Evolutionary conservation across 2,113 vertebrate genomes (phyloP), one percentile per base, ranked within the genome.

Genomic region (Eclectus roratus): DNA sequence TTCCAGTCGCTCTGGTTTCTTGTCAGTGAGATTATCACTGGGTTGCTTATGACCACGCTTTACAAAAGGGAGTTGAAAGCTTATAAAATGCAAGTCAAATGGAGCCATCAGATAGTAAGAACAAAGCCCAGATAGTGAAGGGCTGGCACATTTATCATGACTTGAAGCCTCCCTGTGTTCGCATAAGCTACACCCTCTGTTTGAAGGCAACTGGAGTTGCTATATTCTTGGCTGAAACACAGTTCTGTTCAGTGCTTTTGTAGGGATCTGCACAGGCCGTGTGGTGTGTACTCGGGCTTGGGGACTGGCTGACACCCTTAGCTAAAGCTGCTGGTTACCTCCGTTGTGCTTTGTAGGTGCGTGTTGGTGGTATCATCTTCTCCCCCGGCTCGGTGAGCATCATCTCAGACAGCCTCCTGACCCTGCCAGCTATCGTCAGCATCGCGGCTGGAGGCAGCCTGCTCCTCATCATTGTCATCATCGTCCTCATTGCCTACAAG

Each of bases 401-500:
- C 96, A 85, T 98, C 84, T 99, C 99, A 0, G 99, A 99, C 98
- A 99, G 99, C 97, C 98, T 99, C 56, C 98, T 99, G 92, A 99
- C 99, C 65, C 98, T 99, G 52, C 99, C 99, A 0, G 99, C 99
- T 96, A 99, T 99, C 37, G 98, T 99, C 85, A 99, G 99, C 98
- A 99, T 99, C 20, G 99, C 99, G 0, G 99, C 99, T 0, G 99
- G 99, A 0, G 99, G 99, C 65, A 99, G 99, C 72, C 99, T 99
- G 56, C 99, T 99, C 7, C 99, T 99, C 87, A 97, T 99, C 98
- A 99, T 99, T 39, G 99, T 99, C 97, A 98, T 99, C 98, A 99
- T 99, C 9, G 99, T 99, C 72, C 99, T 99, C 95, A 99, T 99
- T 19, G 99, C 99, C 97, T 99, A 99, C 98, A 99, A 99, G 94